Evolutionary conservation across 2,797 vertebrate genomes (phyloP), one percentile per base, ranked within the genome.

Genomic region (Podarcis siculus): DNA sequence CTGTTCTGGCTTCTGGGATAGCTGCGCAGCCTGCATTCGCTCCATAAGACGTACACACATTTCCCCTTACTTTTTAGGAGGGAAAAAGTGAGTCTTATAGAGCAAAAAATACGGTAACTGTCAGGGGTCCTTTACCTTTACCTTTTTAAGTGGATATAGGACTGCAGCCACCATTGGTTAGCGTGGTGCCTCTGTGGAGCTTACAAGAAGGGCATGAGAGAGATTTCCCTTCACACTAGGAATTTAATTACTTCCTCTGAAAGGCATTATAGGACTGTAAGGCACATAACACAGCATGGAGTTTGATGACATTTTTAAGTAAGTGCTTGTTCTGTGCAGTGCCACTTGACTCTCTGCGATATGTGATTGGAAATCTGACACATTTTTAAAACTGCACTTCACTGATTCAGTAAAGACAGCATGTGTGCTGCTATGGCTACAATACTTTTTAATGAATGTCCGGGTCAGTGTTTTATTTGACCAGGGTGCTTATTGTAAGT

Each of bases 291-390:
- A 55, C 64, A 80, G 45, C 19, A 30, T 39, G 85, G 84, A 1
- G 88, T 89, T 91, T 61, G 64, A 25, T 77, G 61, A 32, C 42
- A 58, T 87, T 82, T 72, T 89, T 86, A 81, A 80, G 17, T 0
- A 76, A 78, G 25, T 0, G 82, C 76, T 23, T 45, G 66, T 61
- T 69, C 86, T 0, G 0, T 93, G 79, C 66, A 91, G 3, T 87
- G 30, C 77, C 49, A 90, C 64, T 91, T 91, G 87, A 72, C 61
- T 79, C 66, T 78, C 89, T 79, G 79, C 71, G 3, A n/a, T 15
- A 3, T 81, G 87, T 83, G 79, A 73, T 92, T 55, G 89, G 86
- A 90, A 90, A 80, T 89, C 21, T 92, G 75, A 55, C 80, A 0
- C 73, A 0, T 81, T 39, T n/a, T 35, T 71, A 86, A 83, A 79